Evolutionary conservation across 2,888 invertebrate species (phyloP), one percentile per base, ranked within the genome.

Genomic region (Megamerina dolium): DNA sequence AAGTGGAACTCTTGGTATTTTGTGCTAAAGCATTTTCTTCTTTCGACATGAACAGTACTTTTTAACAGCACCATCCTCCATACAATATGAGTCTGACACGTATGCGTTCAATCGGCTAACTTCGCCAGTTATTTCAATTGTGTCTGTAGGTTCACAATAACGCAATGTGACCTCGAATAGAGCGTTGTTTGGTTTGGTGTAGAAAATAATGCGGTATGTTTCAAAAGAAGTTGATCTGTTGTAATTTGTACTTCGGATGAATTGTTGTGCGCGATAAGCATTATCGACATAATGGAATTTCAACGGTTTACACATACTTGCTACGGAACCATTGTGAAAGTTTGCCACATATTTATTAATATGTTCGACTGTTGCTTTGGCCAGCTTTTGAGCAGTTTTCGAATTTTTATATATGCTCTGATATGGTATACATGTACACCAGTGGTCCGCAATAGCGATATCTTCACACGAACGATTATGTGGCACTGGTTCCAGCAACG

Each of bases 391-490:
- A 6, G 78, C 80, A 19, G 77, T 72, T 31, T 68, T 59, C 37
- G 78, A 76, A 35, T 72, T 75, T 36, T 57, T 66, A 26, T 60
- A 55, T 20, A 68, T 54, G 37, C 48, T 55, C 16, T 52, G 72
- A 55, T 82, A 77, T 18, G 78, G 77, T 41, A 79, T 76, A 58
- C 87, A 88, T 43, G 83, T 81, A 62, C 87, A 87, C 87, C 87
- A 87, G 59, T 86, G 85, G 31, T 79, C 75, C 8, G 76, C 74
- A 39, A 89, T 80, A 2, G 77, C 77, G 5, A 79, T 81, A 42
- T 86, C 81, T 27, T 72, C 70, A 58, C 88, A 89, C 2, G 81
- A 80, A 18, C 88, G 75, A 47, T 78, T 77, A 26, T 64, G 64
- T 12, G 76, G 75, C 3, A 83, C 74, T 20, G 75, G 72, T 29